Percentiles rank a stretch among this genome's conserved stretches.
phyloP scores from a whole-genome alignment of 35 echinoderm and acorn worm genomes.

The Apostichopus parvimensis region DNA sequence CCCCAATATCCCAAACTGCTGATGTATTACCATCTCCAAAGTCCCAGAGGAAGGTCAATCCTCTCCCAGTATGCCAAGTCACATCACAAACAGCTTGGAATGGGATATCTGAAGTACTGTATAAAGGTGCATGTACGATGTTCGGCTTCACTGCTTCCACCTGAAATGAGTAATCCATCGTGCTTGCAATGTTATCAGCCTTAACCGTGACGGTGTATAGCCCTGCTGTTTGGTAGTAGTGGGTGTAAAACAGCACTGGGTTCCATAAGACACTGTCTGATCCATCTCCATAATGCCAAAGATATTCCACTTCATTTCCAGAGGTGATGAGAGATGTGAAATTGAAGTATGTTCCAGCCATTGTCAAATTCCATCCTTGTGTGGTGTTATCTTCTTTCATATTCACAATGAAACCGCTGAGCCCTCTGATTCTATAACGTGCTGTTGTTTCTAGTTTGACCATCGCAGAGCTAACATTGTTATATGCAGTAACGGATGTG shows the following conservation, averaged over 20 bases:
- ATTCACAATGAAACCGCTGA: slow-evolving; percentile 61
- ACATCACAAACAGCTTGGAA: slow-evolving; percentile 62
- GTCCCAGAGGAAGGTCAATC: slow-evolving; percentile 72
- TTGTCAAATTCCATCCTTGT: slow-evolving; percentile 68
- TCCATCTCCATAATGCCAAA: slow-evolving; percentile 80
- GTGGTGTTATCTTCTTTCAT: slow-evolving; percentile 74
- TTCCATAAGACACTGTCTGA: slow-evolving; percentile 47
- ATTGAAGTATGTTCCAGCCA: slow-evolving; percentile 79
- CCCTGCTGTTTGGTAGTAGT: slow-evolving; percentile 63
- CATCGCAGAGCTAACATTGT: slow-evolving; percentile 62
- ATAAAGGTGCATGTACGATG: slow-evolving; percentile 40
- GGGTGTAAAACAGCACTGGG: slow-evolving; percentile 38
- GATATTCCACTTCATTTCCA: slow-evolving; percentile 74
- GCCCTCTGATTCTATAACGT: slow-evolving; percentile 73
- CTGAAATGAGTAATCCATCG: slow-evolving; percentile 64
- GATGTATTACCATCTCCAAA: slow-evolving; percentile 70
- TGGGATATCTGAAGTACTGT: slow-evolving; percentile 66
- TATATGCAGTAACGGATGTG: slow-evolving; percentile 72
- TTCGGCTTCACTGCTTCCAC: slow-evolving; percentile 77
- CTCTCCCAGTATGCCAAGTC: slow-evolving; percentile 75
- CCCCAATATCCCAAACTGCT: slow-evolving; percentile 26
- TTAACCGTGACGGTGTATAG: slow-evolving; percentile 62
- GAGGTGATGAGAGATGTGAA: slow-evolving; percentile 61
- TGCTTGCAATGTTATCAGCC: slow-evolving; percentile 83
- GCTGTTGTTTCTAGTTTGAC: slow-evolving; percentile 64